Conservation (phyloP, 2,888 invertebrate species). For the Shargacucullia verbasci region DNA sequence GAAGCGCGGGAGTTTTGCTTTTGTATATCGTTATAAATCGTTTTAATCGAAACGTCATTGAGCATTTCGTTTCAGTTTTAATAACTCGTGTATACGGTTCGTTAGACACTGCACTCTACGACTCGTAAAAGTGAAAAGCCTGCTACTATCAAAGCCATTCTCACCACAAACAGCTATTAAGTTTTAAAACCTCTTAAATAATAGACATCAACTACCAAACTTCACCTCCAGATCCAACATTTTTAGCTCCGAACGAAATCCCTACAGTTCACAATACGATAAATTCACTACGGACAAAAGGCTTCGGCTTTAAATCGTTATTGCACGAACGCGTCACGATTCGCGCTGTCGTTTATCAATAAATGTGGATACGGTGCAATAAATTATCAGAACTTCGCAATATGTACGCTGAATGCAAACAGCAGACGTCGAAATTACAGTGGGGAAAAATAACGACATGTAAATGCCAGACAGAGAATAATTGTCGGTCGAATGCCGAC, state of each 20-base stretch:
- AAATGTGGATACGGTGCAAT: slow-evolving; percentile 75
- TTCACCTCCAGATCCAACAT: slow-evolving; percentile 34
- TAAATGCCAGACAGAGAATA: slow-evolving; percentile 75
- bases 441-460: slow-evolving; percentile 75
- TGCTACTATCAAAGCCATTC: neutral
- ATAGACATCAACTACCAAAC: slow-evolving; percentile 39
- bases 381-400: slow-evolving; percentile 75
- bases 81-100: no score
- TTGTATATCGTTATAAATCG: no score
- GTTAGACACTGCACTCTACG: neutral
- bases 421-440: slow-evolving; percentile 77
- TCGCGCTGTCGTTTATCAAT: slow-evolving; percentile 73
- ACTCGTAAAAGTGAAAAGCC: neutral
- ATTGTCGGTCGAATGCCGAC: slow-evolving; percentile 74
- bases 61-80: no score
- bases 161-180: slow-evolving; percentile 26
- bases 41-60: no score
- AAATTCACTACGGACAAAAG: slow-evolving; percentile 63
- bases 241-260: slow-evolving; percentile 48
- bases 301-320: slow-evolving; percentile 66
- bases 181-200: slow-evolving; percentile 34
- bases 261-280: slow-evolving; percentile 60
- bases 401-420: slow-evolving; percentile 73
- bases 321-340: slow-evolving; percentile 61
- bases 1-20: no score